Evolutionary conservation across 2,888 invertebrate genomes (phyloP).

Genomic region (Norana najaformis): DNA sequence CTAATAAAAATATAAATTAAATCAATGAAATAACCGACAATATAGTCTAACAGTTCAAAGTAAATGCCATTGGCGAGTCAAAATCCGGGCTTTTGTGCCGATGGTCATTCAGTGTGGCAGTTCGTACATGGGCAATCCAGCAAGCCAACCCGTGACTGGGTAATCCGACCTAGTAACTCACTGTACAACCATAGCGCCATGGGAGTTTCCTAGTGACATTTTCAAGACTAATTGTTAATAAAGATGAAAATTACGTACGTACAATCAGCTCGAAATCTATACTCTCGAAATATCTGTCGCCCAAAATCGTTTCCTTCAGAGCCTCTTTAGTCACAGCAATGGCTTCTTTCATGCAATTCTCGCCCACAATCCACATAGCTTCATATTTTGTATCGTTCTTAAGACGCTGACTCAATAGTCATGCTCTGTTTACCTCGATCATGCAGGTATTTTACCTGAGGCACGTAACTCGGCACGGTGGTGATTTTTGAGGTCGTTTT

Average conservation of each 20-base stretch:
- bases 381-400: slow-evolving; percentile 9
- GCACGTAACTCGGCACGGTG: background rate
- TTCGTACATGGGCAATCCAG: background rate
- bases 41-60: too few relatives aligned
- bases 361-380: background rate
- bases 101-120: background rate
- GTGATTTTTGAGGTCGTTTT: slow-evolving; percentile 13
- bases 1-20: too few relatives aligned
- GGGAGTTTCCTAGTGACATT: background rate
- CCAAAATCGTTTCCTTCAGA: background rate
- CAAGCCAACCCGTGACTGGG: background rate
- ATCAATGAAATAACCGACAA: too few relatives aligned
- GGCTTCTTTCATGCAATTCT: background rate
- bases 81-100: background rate
- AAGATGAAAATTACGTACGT: background rate
- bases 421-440: slow-evolving; percentile 14
- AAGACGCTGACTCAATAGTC: background rate
- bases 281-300: background rate
- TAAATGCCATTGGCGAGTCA: too few relatives aligned
- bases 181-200: background rate
- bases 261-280: background rate
- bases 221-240: background rate
- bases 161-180: background rate
- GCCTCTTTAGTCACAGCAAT: background rate
- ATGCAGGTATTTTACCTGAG: slow-evolving; percentile 24